Evolutionary conservation across 1,140 invertebrate species (phyloP), one percentile per base, ranked within the genome.

Genomic region (Centruroides vittatus): DNA sequence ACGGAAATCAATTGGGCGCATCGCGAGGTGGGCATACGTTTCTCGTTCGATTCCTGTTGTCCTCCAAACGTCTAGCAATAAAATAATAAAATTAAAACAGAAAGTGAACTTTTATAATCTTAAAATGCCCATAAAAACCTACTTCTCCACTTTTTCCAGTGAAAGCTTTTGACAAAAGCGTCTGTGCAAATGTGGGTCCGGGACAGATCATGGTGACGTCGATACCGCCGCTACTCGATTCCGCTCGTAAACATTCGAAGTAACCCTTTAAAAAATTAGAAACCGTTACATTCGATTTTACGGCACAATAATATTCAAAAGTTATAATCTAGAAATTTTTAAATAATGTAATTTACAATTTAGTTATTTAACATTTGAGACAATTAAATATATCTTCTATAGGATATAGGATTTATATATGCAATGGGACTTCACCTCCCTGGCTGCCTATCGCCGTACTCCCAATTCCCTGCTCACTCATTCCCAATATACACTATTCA

Each of bases 171-270:
- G 78, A 65, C n/a, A 88, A 41, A 8, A 41, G 72, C 64, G 89
- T 83, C 65, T 85, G 80, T 0, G 85, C 86, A 69, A 82, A 82
- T 47, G 82, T 78, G 11, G 88, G 85, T 13, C 88, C 88, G 5
- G 87, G 86, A 65, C 86, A 87, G 34, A 86, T 72, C n/a, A 89
- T 67, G 0, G 82, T 85, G 0, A 90, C 76, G n/a, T 75, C 68
- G 48, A 87, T 76, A 62, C 81, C 78, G 55, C 78, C 72, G 0
- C 70, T 70, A 0, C 75, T 62, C 69, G 84, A 82, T 72, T 89
- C 86, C n/a, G 73, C 70, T 59, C 80, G 69, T 12, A 89, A 71
- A 52, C 73, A 67, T 60, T 82, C 77, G 67, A 86, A 84, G 67
- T 88, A 90, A 23, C 86, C 85, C 84, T 86, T 66, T 52, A 13